Evolutionary conservation across 1,140 invertebrate genomes (phyloP).

Genomic region (Drosophila arizonae): DNA sequence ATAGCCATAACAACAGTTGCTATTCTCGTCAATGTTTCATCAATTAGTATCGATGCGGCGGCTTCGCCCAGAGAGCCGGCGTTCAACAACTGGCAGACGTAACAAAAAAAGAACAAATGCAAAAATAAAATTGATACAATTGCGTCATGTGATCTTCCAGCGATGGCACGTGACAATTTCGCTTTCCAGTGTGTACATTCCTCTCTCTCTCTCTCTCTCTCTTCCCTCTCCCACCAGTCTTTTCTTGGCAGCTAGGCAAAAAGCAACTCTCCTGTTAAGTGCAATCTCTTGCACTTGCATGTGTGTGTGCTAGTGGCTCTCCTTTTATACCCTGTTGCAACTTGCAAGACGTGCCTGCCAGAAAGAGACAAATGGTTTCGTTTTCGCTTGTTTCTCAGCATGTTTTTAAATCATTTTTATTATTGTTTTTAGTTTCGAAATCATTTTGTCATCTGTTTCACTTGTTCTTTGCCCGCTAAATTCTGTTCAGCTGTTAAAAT

Average conservation of each 20-base stretch:
- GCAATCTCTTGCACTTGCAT: neutral
- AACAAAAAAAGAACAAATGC: neutral
- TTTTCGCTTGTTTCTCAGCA: constrained; percentile 15
- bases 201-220: neutral
- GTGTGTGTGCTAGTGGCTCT: neutral
- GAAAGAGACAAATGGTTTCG: constrained; percentile 8
- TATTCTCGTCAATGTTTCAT: constrained; percentile 16
- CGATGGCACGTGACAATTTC: constrained; percentile 5
- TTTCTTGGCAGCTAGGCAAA: neutral
- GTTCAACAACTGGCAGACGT: constrained; percentile 6
- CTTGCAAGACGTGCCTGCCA: neutral
- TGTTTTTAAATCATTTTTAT: constrained; percentile 25
- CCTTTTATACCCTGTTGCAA: no score
- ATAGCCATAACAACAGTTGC: constrained; percentile 1
- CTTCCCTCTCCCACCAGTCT: neutral
- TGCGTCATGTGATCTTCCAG: constrained; percentile 13
- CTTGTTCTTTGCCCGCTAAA: neutral
- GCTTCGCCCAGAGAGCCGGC: no score
- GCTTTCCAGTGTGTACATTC: neutral
- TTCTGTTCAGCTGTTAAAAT: constrained; percentile 11
- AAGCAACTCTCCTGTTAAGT: neutral
- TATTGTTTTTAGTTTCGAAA: constrained; percentile 26
- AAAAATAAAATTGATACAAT: neutral
- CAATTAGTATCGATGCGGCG: constrained; percentile 14
- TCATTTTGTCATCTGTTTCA: constrained; percentile 33